Evolutionary conservation across 2,888 invertebrate genomes (phyloP).

Genomic region (Mechanitis messenoides): DNA sequence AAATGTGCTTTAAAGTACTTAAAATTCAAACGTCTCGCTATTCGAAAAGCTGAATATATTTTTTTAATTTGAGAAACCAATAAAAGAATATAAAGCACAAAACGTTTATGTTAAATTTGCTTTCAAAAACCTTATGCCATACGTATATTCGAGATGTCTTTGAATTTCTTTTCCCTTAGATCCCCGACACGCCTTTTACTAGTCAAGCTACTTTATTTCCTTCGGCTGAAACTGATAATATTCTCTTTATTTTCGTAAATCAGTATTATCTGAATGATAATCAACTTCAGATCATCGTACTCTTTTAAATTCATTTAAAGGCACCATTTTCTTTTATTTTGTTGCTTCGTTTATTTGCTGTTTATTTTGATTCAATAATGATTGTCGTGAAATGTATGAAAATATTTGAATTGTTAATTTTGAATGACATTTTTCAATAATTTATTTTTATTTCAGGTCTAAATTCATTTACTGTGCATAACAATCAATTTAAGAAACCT

Average conservation of each 20-base stretch:
- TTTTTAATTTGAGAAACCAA: conserved; percentile 4
- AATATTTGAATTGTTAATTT: too few relatives aligned
- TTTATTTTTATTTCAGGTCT: neutral
- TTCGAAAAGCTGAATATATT: neutral
- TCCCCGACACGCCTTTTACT: conserved; percentile 48
- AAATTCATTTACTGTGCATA: neutral
- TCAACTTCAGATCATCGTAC: conserved; percentile 16
- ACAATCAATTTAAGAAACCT: neutral
- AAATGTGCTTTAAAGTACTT: too few relatives aligned
- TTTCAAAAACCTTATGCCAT: conserved; percentile 25
- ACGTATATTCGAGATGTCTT: conserved; percentile 37
- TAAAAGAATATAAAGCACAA: conserved; percentile 4
- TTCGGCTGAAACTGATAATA: conserved; percentile 42
- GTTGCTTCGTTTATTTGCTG: neutral
- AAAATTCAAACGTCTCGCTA: neutral
- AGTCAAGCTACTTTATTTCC: conserved; percentile 48
- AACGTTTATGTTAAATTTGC: conserved; percentile 20
- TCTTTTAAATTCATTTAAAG: conserved; percentile 18
- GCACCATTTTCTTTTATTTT: conserved; percentile 10
- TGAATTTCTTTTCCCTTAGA: conserved; percentile 40
- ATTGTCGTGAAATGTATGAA: too few relatives aligned
- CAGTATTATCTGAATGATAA: conserved; percentile 19
- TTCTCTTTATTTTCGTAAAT: conserved; percentile 31
- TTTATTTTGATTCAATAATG: too few relatives aligned
- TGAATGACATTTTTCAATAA: too few relatives aligned